Base-by-base conservation (phyloP, 2,888 invertebrate species). In the Pollenia labialis region DNA sequence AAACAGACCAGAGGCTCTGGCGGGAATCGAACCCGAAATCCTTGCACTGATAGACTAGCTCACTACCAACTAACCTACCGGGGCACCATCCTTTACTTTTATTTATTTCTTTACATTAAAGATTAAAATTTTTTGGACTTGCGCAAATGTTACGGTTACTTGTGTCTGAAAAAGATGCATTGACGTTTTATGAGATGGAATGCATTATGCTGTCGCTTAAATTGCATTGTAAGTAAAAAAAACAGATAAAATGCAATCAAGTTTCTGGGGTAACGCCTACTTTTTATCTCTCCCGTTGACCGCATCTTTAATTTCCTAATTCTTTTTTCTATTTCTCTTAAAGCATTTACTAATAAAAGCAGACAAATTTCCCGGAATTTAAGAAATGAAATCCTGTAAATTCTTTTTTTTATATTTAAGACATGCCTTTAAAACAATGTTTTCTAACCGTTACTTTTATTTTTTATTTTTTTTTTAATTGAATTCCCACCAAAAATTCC, bases 381-480 rank as follows among this genome's bases (percentile, higher is more conserved):
- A 18, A 11, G 46, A 23, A 64, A 62, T 23, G 32, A 54, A 71
- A 52, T 69, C 60, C 23, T 54, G n/a, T 44, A 7, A 66, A 32
- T 18, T n/a, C n/a, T 60, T 14, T 9, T 50, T 66, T 54, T 54
- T 77, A 18, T n/a, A 52, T 68, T 69, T 12, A 81, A 75, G 42
- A 42, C 68, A 75, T 72, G 69, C 40, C 71, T 68, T 75, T 50
- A 75, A 52, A 75, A 68, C 68, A 82, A 58, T 68, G 32, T 75
- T 75, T 82, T 82, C 72, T 79, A 84, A 84, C 84, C 84, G 84
- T 84, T 84, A 84, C 50, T 74, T 79, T 79, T 50, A 82, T 50
- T 75, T 81, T 23, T 23, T 32, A 4, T 6, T 32, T 32, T 32
- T 32, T 4, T 32, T 6, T 6, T 32, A 6, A 46, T 32, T 48